A percentile compares a stretch with the other conserved stretches of the same genome.
These are phyloP conservation scores for Palaemon carinicauda DNA, from an alignment of 1,140 invertebrate genomes.

Conservation along the genomic window DNA sequence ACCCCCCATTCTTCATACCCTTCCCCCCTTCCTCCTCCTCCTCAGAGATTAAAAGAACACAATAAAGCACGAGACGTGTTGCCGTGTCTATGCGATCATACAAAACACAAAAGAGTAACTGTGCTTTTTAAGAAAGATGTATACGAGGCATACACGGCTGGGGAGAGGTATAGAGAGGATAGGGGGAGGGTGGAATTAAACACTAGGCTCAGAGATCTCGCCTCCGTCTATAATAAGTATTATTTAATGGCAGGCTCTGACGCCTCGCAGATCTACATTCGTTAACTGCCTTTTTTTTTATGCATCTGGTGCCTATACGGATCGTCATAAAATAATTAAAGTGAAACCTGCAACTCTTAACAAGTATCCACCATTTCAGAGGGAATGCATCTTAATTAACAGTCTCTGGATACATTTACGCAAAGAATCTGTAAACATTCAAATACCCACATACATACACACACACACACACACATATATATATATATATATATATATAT, in stretches of 20 bases:
- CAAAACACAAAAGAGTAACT: not conserved
- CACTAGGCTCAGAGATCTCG: not conserved
- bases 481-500: not conserved
- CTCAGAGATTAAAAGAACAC: not conserved
- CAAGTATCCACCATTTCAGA: too few species aligned
- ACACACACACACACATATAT: not conserved
- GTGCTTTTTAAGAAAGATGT: not conserved
- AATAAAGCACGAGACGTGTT: not conserved
- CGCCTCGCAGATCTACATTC: too few species aligned
- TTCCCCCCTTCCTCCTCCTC: not conserved
- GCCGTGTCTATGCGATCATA: not conserved
- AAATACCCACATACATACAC: slow-evolving; percentile 10
- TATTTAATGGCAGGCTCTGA: too few species aligned
- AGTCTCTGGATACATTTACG: too few species aligned
- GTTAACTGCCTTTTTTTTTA: too few species aligned
- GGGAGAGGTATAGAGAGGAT: not conserved
- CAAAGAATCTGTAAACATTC: not conserved
- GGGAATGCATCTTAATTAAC: too few species aligned
- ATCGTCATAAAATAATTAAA: too few species aligned
- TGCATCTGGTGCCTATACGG: too few species aligned
- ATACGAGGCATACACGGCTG: not conserved
- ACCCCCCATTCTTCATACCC: not conserved
- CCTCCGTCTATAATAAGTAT: too few species aligned
- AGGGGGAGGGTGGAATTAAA: not conserved
- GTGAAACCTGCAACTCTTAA: too few species aligned